Evolutionary conservation across 30 jellyfish, hydroid and myxozoan genomes (phyloP).

Genomic region (Cassiopea xamachana): DNA sequence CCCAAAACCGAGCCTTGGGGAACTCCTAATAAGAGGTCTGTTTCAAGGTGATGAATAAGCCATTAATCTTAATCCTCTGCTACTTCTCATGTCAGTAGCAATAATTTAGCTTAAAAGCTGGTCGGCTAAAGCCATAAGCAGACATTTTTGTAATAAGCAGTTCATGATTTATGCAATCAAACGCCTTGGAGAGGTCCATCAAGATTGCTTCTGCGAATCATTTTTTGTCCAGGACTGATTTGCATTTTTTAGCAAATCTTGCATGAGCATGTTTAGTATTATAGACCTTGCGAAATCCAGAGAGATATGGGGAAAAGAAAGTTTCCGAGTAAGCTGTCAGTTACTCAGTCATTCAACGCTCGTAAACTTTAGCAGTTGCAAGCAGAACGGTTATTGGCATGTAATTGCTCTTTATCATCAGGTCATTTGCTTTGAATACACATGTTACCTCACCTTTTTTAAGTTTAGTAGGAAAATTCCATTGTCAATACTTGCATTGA

Average conservation of each 20-base stretch:
- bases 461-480: too few relatives aligned
- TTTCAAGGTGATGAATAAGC: constrained; percentile 12
- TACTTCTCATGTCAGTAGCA: constrained; percentile 1
- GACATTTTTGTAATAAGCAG: too few relatives aligned
- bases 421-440: too few relatives aligned
- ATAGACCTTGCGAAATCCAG: constrained; percentile 40
- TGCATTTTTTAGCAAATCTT: constrained; percentile 20
- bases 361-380: constrained; percentile 23
- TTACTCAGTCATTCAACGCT: constrained; percentile 17
- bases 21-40: background rate
- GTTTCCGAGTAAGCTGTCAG: background rate
- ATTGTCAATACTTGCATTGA: too few relatives aligned
- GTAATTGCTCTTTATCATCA: too few relatives aligned
- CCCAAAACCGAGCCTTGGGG: constrained; percentile 46
- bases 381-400: background rate
- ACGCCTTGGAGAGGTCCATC: too few relatives aligned
- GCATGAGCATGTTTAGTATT: constrained; percentile 15
- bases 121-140: too few relatives aligned
- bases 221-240: constrained; percentile 25
- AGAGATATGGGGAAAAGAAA: constrained; percentile 17
- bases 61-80: constrained; percentile 18
- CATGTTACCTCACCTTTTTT: too few relatives aligned
- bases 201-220: background rate
- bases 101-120: background rate
- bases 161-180: too few relatives aligned